Base-by-base conservation (phyloP, 2,113 vertebrate species). In the Dipodomys ordii region DNA sequence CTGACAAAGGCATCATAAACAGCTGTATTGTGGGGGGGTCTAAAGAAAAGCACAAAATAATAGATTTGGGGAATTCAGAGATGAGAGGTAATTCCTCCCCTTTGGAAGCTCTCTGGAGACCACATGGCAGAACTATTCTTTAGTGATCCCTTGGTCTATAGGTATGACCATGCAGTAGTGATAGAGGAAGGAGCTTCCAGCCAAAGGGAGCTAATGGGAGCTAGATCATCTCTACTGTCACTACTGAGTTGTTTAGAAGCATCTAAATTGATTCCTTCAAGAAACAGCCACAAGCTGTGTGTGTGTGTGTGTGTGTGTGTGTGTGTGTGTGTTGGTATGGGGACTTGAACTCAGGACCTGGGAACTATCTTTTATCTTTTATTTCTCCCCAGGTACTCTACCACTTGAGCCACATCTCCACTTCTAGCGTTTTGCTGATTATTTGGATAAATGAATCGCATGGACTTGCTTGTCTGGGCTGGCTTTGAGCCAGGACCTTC, bases 41-140 rank as follows among this genome's bases (percentile, higher is more conserved):
- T 35, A 84, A 95, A 87, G 22, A 30, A 83, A 86, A 86, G 23
- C 18, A 94, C 30, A 91, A 77, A 76, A 65, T 44, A 90, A 49
- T 19, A 23, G 16, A 18, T 20, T 27, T 78, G 30, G 49, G 32
- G 32, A 87, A 9, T 71, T 72, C 78, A 71, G 7, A 74, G 18
- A 80, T 72, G 30, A n/a, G 73, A 95, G 32, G 68, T 25, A 87
- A 60, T 35, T 46, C 2, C 16, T 87, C n/a, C 6, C 8, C 23
- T n/a, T 57, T 35, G 22, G 39, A 68, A 92, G 39, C 30, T 78
- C 57, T 74, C 84, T 68, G 89, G 68, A 35, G 49, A 87, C 81
- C 71, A 69, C 22, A 25, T 18, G 6, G 13, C 18, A 65, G 25
- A 72, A 74, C 15, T 60, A 32, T 53, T 49, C 65, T 49, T 67